Evolutionary conservation across 2,113 vertebrate species (phyloP).

Genomic region (Leptosomus discolor): DNA sequence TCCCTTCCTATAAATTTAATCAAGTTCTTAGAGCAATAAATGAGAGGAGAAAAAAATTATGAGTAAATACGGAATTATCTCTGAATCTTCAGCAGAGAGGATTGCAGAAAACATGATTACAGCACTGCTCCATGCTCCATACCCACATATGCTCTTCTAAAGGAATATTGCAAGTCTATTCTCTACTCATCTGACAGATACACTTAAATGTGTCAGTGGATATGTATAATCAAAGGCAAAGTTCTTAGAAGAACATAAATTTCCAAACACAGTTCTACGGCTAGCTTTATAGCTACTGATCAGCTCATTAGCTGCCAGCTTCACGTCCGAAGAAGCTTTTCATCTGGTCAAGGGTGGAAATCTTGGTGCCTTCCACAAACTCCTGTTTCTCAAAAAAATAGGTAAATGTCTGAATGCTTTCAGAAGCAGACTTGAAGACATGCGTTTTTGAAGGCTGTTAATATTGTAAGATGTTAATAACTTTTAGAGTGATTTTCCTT

Average conservation of each 20-base stretch:
- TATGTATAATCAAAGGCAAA: neutral
- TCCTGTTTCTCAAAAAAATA: neutral
- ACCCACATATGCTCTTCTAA: neutral
- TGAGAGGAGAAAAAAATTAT: neutral
- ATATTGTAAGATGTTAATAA: neutral
- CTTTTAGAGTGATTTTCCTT: neutral
- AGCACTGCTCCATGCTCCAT: neutral
- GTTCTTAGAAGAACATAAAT: neutral
- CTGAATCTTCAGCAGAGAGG: neutral
- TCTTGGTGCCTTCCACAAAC: neutral
- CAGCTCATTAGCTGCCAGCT: neutral
- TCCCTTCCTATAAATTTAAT: neutral
- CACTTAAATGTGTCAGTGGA: neutral
- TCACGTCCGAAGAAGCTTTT: neutral
- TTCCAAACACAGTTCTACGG: neutral
- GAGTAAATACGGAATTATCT: neutral
- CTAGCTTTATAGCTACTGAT: neutral
- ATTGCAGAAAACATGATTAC: neutral
- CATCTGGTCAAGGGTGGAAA: neutral
- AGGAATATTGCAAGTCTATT: neutral
- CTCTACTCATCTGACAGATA: neutral
- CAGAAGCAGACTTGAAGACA: neutral
- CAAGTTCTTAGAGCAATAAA: neutral
- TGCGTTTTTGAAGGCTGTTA: neutral
- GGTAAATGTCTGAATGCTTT: rapidly evolving